Conservation (phyloP, 1,140 invertebrate species). For the Fopius arisanus region DNA sequence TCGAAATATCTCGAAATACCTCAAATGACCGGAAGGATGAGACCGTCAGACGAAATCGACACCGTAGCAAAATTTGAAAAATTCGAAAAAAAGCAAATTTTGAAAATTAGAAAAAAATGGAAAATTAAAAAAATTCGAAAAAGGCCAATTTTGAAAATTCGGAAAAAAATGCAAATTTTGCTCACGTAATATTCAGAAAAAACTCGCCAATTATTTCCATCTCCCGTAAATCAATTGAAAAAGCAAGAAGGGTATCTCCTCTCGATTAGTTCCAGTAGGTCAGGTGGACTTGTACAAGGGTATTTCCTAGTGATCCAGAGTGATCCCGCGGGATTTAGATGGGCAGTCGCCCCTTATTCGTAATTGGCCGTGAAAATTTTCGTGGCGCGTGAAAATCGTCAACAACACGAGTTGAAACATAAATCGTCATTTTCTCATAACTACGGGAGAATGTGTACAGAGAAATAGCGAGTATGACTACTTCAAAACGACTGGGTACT, state of each 20-base stretch:
- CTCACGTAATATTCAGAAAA: too few relatives aligned
- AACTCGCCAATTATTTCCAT: too few relatives aligned
- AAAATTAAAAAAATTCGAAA: too few relatives aligned
- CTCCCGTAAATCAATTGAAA: too few relatives aligned
- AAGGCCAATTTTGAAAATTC: too few relatives aligned
- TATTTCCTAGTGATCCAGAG: conserved; percentile 36
- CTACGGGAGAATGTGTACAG: neutral
- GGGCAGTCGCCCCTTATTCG: conserved; percentile 35
- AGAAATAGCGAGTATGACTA: neutral
- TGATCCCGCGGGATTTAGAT: conserved; percentile 40
- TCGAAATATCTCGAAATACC: too few relatives aligned
- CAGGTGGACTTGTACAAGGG: conserved; percentile 33
- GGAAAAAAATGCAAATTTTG: too few relatives aligned
- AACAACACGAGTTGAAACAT: conserved; percentile 1
- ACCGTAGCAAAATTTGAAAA: too few relatives aligned
- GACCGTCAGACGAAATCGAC: too few relatives aligned
- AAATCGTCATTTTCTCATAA: neutral
- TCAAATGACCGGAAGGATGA: too few relatives aligned
- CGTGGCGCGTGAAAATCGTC: conserved; percentile 27
- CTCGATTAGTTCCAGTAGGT: conserved; percentile 30
- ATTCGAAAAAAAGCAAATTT: too few relatives aligned
- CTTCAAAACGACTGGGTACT: conserved; percentile 27
- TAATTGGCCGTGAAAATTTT: conserved; percentile 38
- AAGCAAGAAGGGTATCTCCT: conserved; percentile 21
- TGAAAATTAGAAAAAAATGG: neutral